Percentiles rank a stretch among this genome's conserved stretches.
Evolutionary conservation across 2,888 invertebrate genomes (phyloP).

Genomic region (Drosophila niveifrons): DNA sequence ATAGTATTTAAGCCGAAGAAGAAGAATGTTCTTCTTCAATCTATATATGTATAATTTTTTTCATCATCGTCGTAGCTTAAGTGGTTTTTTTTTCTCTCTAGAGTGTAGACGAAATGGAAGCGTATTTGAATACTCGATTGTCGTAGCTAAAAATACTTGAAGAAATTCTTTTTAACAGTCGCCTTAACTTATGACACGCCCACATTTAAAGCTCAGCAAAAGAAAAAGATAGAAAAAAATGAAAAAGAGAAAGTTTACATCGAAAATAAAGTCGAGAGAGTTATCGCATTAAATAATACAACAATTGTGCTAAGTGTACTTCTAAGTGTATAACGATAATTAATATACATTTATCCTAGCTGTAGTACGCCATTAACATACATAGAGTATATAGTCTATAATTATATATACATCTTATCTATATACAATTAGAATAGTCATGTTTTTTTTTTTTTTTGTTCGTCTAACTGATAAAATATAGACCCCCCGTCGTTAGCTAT

Average conservation of each 20-base stretch:
- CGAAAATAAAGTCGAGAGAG: neutral
- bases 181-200: constrained; percentile 75
- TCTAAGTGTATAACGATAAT: constrained; percentile 73
- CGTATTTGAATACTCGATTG: constrained; percentile 7
- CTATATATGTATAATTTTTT: constrained; percentile 18
- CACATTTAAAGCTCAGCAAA: constrained; percentile 56
- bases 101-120: constrained; percentile 21
- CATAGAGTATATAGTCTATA: constrained; percentile 26
- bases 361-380: constrained; percentile 61
- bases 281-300: constrained; percentile 9
- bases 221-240: constrained; percentile 4
- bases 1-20: constrained; percentile 76
- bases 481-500: constrained; percentile 34
- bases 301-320: constrained; percentile 74
- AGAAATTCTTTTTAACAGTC: constrained; percentile 55
- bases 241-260: neutral
- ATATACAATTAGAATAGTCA: constrained; percentile 5
- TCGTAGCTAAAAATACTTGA: constrained; percentile 50
- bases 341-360: constrained; percentile 59
- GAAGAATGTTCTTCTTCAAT: constrained; percentile 32
- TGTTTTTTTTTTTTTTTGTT: constrained; percentile 26
- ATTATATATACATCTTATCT: constrained; percentile 21
- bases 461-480: constrained; percentile 27
- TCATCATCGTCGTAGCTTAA: constrained; percentile 19
- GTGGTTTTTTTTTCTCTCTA: constrained; percentile 32